A percentile compares a stretch with the other conserved stretches of the same genome.
phyloP scores from a whole-genome alignment of 2,113 vertebrate species.

The Saimiri boliviensis region DNA sequence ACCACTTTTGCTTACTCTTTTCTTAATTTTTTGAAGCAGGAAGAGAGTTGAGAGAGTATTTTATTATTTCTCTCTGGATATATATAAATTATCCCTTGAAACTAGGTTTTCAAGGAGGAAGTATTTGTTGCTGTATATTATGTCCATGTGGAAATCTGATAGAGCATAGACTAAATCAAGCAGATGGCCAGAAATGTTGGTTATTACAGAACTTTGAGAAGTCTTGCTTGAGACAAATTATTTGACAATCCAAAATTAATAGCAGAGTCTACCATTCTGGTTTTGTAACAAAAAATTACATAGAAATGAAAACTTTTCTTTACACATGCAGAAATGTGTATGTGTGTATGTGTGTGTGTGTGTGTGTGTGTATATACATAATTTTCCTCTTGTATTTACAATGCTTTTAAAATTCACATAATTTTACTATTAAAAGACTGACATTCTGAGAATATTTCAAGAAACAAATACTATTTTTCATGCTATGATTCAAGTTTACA shows the following conservation, averaged over 20 bases:
- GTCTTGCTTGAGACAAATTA: slow-evolving; percentile 58
- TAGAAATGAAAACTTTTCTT: not conserved
- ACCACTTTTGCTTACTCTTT: not conserved
- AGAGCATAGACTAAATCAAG: slow-evolving; percentile 22
- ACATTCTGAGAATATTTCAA: slow-evolving; percentile 42
- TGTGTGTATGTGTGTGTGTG: not conserved
- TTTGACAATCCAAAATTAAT: slow-evolving; percentile 44
- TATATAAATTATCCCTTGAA: not conserved
- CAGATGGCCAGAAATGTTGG: not conserved
- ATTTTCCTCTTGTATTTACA: slow-evolving; percentile 56
- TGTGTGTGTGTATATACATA: not conserved
- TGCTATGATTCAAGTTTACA: slow-evolving; percentile 41
- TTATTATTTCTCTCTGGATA: not conserved
- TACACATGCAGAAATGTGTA: not conserved
- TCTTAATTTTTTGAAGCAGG: not conserved
- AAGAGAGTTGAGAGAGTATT: not conserved
- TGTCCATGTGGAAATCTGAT: not conserved
- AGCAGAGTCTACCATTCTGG: not conserved
- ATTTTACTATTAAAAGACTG: slow-evolving; percentile 67
- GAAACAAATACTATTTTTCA: slow-evolving; percentile 63
- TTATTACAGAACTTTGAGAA: slow-evolving; percentile 41
- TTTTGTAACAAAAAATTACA: not conserved
- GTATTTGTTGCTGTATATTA: not conserved
- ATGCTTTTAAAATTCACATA: slow-evolving; percentile 15
- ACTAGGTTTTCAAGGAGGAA: not conserved